These are phyloP conservation scores for Osmerus eperlanus DNA, from an alignment of 2,113 vertebrate species.

Conservation along the genomic window DNA sequence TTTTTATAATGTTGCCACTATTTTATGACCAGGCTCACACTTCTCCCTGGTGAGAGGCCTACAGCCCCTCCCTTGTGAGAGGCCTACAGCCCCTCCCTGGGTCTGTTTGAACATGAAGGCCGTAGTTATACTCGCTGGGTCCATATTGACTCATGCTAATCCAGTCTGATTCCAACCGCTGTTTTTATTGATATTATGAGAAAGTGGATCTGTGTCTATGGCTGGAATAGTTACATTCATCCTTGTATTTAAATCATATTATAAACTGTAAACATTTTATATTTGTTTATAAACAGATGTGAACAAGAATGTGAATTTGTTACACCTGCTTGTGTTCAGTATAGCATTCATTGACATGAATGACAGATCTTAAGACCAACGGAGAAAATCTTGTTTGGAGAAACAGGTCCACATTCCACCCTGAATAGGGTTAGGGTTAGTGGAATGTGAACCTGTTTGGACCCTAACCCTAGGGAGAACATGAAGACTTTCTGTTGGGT, in stretches of 20 bases:
- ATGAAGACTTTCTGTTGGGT: slow-evolving; percentile 24
- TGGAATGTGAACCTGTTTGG: no score
- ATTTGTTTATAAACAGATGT: slow-evolving; percentile 25
- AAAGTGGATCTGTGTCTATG: not conserved
- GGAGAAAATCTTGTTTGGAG: slow-evolving; percentile 18
- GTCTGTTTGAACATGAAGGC: no score
- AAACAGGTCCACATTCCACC: slow-evolving; percentile 60
- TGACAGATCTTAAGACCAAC: not conserved
- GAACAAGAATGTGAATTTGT: slow-evolving; percentile 34
- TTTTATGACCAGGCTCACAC: no score
- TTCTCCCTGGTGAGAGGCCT: no score
- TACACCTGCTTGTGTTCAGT: slow-evolving; percentile 40
- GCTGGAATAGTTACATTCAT: not conserved
- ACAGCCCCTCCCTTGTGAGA: no score
- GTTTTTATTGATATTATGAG: no score
- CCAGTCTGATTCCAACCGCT: no score
- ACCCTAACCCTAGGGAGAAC: slow-evolving; percentile 23
- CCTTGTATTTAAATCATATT: slow-evolving; percentile 19
- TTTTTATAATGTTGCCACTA: no score
- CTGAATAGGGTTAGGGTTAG: slow-evolving; percentile 28
- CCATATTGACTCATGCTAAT: no score
- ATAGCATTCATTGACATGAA: slow-evolving; percentile 25
- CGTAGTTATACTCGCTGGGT: no score
- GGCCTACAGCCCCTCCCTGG: no score
- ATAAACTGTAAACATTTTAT: not conserved